These are phyloP conservation scores for Paramormyrops kingsleyae DNA, from an alignment of 2,113 vertebrate species.

Conservation along the genomic window DNA sequence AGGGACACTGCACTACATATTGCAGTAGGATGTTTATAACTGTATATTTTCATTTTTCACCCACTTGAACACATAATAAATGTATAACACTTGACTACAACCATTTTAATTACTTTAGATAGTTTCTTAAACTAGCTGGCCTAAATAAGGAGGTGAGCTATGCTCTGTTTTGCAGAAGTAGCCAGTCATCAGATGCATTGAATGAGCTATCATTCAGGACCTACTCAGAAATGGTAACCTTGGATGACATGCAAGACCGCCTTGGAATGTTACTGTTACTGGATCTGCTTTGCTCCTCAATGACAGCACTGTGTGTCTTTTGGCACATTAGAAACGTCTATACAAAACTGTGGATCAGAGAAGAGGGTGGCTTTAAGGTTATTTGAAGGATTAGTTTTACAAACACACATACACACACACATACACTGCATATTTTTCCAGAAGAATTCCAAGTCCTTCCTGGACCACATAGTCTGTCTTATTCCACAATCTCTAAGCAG, in stretches of 20 bases:
- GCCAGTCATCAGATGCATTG: background rate
- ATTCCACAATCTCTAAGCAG: background rate
- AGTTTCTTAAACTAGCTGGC: background rate
- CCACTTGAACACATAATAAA: background rate
- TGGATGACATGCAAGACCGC: slow-evolving; percentile 1
- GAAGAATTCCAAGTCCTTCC: background rate
- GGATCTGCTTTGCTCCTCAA: background rate
- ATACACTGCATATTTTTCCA: background rate
- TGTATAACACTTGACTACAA: background rate
- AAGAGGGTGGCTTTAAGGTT: background rate
- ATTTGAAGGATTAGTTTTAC: background rate
- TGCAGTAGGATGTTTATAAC: background rate
- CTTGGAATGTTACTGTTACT: background rate
- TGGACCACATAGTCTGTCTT: background rate
- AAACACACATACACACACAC: background rate
- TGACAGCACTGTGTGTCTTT: slow-evolving; percentile 1
- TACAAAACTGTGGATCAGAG: slow-evolving; percentile 1
- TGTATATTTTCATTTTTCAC: background rate
- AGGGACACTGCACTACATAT: background rate
- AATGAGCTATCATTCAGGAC: slow-evolving; percentile 5
- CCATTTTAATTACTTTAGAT: background rate
- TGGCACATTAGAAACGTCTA: slow-evolving; percentile 5
- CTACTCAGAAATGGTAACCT: background rate
- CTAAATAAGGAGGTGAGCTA: background rate
- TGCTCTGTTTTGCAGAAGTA: background rate